A percentile compares a stretch with the other conserved stretches of the same genome.
Conservation (phyloP, 2,888 invertebrate species). For the Drosophila pseudotalamancana region DNA sequence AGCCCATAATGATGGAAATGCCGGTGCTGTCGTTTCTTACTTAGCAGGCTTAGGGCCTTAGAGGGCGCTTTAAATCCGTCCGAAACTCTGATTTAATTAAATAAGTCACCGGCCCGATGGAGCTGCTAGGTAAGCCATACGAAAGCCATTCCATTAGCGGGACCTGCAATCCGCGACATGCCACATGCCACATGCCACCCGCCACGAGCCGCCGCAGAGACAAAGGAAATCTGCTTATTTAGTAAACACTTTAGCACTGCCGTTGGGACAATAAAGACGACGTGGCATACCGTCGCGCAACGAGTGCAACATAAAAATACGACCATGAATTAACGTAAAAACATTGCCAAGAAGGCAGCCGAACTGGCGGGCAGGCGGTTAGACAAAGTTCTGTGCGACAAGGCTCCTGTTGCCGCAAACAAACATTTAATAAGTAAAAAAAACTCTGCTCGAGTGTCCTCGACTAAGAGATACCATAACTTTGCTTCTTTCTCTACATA, state of each 20-base stretch:
- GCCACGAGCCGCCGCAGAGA: conserved; percentile 15
- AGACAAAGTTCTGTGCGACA: conserved; percentile 2
- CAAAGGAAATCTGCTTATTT: conserved; percentile 73
- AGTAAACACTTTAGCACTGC: conserved; percentile 70
- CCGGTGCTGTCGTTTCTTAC: conserved; percentile 23
- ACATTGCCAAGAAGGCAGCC: conserved; percentile 73
- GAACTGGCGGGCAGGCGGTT: not conserved
- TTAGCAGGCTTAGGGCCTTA: conserved; percentile 47
- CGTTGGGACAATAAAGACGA: conserved; percentile 57
- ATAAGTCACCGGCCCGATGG: conserved; percentile 59
- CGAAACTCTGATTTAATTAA: conserved; percentile 68
- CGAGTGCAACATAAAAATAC: conserved; percentile 79
- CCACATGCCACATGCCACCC: not conserved
- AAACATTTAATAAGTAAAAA: no score
- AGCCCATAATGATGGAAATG: conserved; percentile 11
- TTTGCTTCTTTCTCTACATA: no score
- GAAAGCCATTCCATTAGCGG: conserved; percentile 70
- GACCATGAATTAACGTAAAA: conserved; percentile 81
- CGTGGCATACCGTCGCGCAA: conserved; percentile 54
- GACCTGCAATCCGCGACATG: conserved; percentile 32
- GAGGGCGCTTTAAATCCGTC: conserved; percentile 53
- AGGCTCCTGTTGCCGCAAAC: conserved; percentile 60
- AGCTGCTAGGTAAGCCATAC: conserved; percentile 59
- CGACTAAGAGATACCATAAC: no score
- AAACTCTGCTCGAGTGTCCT: no score